Evolutionary conservation across 2,113 vertebrate genomes (phyloP), one percentile per base, ranked within the genome.

Genomic region (Patagioenas fasciata): DNA sequence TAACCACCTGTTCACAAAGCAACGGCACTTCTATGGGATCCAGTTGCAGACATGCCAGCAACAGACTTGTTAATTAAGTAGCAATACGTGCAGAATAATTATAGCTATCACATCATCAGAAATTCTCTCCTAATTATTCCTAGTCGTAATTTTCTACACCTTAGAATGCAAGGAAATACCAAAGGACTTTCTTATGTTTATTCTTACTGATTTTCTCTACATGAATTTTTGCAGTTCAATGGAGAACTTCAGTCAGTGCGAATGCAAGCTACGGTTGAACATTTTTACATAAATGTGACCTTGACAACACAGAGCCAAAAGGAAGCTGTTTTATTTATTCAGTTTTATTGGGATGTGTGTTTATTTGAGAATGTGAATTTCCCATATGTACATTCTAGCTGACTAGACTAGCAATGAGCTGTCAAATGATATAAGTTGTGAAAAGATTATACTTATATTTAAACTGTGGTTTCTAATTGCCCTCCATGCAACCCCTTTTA

Each of bases 11-110:
- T 44, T 51, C 75, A 36, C 50, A 80, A 73, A 70, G 88, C 54
- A 80, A 4, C 20, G 61, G 71, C 62, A 36, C 32, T 69, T 71
- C 79, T 20, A 65, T 6, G 42, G 42, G 40, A 67, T 62, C 65
- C 71, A 89, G 32, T 4, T 67, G 73, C 58, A 80, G 51, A 54
- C 47, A 23, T 10, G 32, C 38, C 87, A 82, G 48, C 53, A 82
- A 62, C 6, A 32, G 72, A 85, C 69, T 95, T 93, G 84, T 80
- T 93, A 87, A 97, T 93, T 91, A 95, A 95, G 54, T 61, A 90
- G 93, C 70, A 93, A 86, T 57, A 89, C 34, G 83, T 19, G 56
- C 20, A 56, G 62, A 54, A 50, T 75, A 96, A 88, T 96, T 95
- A 95, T 32, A 96, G 95, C 85, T 95, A 91, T 64, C 1, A 0